phyloP scores from a whole-genome alignment of 2,113 vertebrate species.

The Gallinago jamesoni region DNA sequence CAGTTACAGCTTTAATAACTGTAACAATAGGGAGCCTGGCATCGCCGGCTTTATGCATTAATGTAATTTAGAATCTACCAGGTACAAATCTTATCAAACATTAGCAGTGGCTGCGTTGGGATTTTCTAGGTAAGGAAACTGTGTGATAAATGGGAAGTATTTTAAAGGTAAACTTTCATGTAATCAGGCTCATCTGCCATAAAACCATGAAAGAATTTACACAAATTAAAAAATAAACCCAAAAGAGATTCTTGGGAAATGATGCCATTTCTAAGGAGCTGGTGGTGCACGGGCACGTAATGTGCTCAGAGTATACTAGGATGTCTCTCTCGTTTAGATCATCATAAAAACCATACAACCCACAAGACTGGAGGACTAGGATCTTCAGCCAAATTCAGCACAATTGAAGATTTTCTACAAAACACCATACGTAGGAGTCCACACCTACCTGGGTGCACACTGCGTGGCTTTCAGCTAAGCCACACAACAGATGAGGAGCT shows the following conservation, averaged over 20 bases:
- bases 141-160: conserved; percentile 38
- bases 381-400: not conserved
- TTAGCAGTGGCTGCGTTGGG: conserved; percentile 51
- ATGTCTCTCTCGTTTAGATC: not conserved
- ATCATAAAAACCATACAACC: not conserved
- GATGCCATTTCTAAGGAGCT: not conserved
- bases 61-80: conserved; percentile 78
- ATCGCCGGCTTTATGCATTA: conserved; percentile 71
- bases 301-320: rapidly evolving
- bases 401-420: not conserved
- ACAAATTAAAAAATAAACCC: not conserved
- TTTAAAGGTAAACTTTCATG: conserved; percentile 61
- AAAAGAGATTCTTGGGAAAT: not conserved
- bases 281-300: rapidly evolving
- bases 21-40: conserved; percentile 77
- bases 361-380: not conserved
- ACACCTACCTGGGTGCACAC: rapidly evolving
- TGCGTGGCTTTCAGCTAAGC: not conserved
- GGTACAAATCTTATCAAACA: conserved; percentile 75
- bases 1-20: conserved; percentile 76
- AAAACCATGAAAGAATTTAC: conserved; percentile 41
- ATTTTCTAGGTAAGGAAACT: conserved; percentile 66
- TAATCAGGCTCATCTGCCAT: conserved; percentile 19
- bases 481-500: rapidly evolving
- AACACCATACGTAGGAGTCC: rapidly evolving